phyloP scores from a whole-genome alignment of 2,797 vertebrate genomes.

The Melanogrammus aeglefinus region DNA sequence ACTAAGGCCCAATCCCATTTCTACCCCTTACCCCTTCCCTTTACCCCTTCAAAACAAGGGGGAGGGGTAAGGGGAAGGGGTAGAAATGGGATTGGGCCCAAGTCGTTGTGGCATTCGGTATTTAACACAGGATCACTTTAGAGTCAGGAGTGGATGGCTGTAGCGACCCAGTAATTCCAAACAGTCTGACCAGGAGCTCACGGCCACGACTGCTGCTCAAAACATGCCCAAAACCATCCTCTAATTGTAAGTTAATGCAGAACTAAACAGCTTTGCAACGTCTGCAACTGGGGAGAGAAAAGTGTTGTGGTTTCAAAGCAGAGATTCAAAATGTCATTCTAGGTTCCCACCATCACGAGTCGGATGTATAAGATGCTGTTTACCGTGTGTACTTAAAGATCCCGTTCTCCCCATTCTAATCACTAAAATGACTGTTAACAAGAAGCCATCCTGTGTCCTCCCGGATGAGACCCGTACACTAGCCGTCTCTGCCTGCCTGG shows the following conservation, averaged over 20 bases:
- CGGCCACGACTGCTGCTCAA: constrained; percentile 23
- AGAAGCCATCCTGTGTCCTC: constrained; percentile 57
- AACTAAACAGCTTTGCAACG: background rate
- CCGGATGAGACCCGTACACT: constrained; percentile 11
- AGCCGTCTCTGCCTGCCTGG: constrained; percentile 14
- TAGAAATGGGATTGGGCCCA: no score
- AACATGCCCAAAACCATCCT: constrained; percentile 40
- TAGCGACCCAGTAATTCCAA: constrained; percentile 43
- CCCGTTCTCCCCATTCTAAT: constrained; percentile 27
- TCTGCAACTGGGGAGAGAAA: constrained; percentile 9
- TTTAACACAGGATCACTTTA: constrained; percentile 12
- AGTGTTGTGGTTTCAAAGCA: constrained; percentile 20
- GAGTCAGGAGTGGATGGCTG: constrained; percentile 40
- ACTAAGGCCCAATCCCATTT: background rate
- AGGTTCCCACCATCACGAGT: constrained; percentile 22
- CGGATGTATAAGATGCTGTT: constrained; percentile 36
- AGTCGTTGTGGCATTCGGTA: constrained; percentile 15
- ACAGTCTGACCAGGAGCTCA: constrained; percentile 17
- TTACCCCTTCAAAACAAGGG: no score
- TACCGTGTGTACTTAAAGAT: constrained; percentile 41
- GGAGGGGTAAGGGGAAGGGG: no score
- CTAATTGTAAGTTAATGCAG: constrained; percentile 48
- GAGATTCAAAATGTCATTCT: constrained; percentile 28
- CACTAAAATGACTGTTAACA: constrained; percentile 66
- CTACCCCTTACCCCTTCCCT: no score